These are phyloP conservation scores for Mythimna albipuncta DNA, from an alignment of 2,888 invertebrate genomes.

Conservation along the genomic window DNA sequence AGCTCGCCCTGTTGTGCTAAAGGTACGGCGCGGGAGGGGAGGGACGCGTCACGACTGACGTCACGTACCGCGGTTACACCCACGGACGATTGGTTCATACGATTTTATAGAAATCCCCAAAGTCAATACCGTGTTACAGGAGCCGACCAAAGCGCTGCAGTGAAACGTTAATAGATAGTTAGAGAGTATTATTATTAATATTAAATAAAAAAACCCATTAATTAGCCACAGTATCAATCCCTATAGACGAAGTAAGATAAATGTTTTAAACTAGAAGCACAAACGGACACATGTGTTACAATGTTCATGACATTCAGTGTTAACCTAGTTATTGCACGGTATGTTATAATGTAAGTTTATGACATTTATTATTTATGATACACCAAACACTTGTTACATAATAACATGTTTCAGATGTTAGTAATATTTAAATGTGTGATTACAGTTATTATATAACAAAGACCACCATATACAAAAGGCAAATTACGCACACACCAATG, in stretches of 20 bases:
- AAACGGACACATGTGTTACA: conserved; percentile 67
- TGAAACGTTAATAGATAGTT: conserved; percentile 77
- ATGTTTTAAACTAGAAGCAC: conserved; percentile 62
- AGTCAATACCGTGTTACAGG: conserved; percentile 74
- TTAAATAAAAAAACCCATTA: conserved; percentile 56
- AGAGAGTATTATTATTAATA: conserved; percentile 59
- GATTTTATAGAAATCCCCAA: conserved; percentile 75
- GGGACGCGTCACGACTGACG: conserved; percentile 67
- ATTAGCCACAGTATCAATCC: conserved; percentile 64
- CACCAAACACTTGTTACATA: conserved; percentile 79
- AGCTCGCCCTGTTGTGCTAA: conserved; percentile 95
- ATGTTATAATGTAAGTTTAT: conserved; percentile 60
- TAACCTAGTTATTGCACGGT: conserved; percentile 65
- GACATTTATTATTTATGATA: conserved; percentile 67
- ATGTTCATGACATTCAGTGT: conserved; percentile 72
- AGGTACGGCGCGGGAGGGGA: conserved; percentile 82
- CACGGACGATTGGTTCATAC: conserved; percentile 89
- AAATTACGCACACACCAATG: conserved; percentile 90
- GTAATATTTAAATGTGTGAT: conserved; percentile 58
- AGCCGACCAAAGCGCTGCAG: conserved; percentile 79
- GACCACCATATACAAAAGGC: conserved; percentile 84
- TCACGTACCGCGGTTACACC: conserved; percentile 64
- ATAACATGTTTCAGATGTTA: conserved; percentile 71
- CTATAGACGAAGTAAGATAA: conserved; percentile 64
- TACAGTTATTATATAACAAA: conserved; percentile 82